Evolutionary conservation across 2,113 vertebrate species (phyloP).

Genomic region (Podiceps cristatus): DNA sequence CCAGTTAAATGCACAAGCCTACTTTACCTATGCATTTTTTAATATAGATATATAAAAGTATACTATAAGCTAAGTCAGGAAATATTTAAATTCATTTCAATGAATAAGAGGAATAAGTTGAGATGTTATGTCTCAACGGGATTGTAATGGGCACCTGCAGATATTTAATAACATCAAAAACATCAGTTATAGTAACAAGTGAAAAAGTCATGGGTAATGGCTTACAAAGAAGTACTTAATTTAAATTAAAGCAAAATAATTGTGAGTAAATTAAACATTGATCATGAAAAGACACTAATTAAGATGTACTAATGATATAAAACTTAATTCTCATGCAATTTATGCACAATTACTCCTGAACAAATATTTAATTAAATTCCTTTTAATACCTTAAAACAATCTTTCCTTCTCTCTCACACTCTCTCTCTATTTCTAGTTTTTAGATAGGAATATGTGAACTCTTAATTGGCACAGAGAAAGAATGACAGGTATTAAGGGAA

Average conservation of each 20-base stretch:
- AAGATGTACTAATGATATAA: constrained; percentile 70
- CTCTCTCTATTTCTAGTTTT: neutral
- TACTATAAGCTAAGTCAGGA: neutral
- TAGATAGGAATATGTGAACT: constrained; percentile 28
- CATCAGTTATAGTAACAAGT: neutral
- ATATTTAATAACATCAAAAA: neutral
- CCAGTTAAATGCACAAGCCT: neutral
- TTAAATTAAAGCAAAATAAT: constrained; percentile 59
- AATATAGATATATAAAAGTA: neutral
- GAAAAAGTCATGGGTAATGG: neutral
- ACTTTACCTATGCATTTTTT: neutral
- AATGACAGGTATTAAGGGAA: constrained; percentile 57
- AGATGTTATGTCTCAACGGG: neutral
- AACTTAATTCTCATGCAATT: constrained; percentile 65
- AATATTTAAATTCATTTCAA: neutral
- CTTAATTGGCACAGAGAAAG: constrained; percentile 46
- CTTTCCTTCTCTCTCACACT: constrained; percentile 5
- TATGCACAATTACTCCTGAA: constrained; percentile 72
- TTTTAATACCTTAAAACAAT: constrained; percentile 65
- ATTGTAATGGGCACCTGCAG: neutral
- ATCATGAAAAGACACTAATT: constrained; percentile 67
- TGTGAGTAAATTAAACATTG: constrained; percentile 68
- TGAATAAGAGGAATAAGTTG: neutral
- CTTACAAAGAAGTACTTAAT: constrained; percentile 53
- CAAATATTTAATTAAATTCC: constrained; percentile 77